Base-by-base conservation (phyloP, 2,113 vertebrate species). In the Neofelis nebulosa region DNA sequence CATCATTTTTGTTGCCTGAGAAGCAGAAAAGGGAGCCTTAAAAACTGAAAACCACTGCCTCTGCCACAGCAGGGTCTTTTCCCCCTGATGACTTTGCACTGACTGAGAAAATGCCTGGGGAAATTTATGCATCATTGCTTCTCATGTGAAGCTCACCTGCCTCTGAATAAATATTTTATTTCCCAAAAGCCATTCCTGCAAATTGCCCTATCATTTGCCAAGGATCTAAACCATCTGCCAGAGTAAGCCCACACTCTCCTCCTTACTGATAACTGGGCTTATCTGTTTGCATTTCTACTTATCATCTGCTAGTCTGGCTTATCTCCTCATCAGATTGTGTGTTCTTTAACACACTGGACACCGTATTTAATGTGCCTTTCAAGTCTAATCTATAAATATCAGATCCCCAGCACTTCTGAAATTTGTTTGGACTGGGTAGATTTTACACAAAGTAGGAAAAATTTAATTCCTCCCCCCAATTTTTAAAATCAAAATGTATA, bases 301-400 rank as follows among this genome's bases (percentile, higher is more conserved):
- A 52, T 79, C 79, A 41, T 25, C 89, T 52, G 50, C 73, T 92
- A 91, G 94, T 48, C 94, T 19, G 36, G n/a, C 1, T 97, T 78
- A 96, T 94, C 89, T 89, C 33, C 87, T 97, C 95, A 96, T 61
- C 93, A 80, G 92, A 90, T 55, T 92, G 71, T 19, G 33, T 91
- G 69, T 19, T 89, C 71, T 57, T 93, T 76, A 65, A 55, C 74
- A 73, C 45, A 8, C 41, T 4, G 66, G 21, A 65, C 11, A 80
- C 80, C 79, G 48, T n/a, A 50, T 63, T 16, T 48, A 57, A 50
- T 38, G 10, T 82, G 88, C 68, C 81, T 96, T 94, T 76, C 66
- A 82, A 50, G 21, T 36, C 29, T 52, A 41, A 63, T 55, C 68
- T 68, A 3, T 71, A 91, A 68, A 61, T 68, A 41, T n/a, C 29